Base-by-base conservation (phyloP, 1,140 invertebrate species). In the Mercenaria mercenaria region DNA sequence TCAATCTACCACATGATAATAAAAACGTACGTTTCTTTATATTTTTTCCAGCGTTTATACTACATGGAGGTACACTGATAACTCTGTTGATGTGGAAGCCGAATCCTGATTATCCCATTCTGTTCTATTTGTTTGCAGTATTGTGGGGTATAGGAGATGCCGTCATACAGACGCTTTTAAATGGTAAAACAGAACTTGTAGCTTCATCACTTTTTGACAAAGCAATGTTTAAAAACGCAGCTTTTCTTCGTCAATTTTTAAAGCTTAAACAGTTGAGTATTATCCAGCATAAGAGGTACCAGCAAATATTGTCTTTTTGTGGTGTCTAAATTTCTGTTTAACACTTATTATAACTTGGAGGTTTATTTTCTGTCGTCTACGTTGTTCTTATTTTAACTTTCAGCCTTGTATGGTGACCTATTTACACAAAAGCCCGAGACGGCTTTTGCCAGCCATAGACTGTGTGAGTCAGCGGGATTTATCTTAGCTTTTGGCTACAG, bases 81-180 rank as follows among this genome's bases (percentile, higher is more conserved):
- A 47, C 84, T 0, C 72, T 92, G 3, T 69, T 91, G 26, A 26
- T 98, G 87, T 99, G 98, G 98, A 97, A 96, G 82, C 98, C 98
- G 0, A 97, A 97, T 94, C 98, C 98, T 0, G 97, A 97, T 18
- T 97, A 97, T 61, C 97, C 97, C 0, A 96, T 97, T n/a, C 96
- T 98, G 1, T 99, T 99, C 96, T 99, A 98, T 96, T 97, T 98
- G n/a, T 97, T 99, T 64, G 98, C 98, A 1, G 98, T 98, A 0
- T 96, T 99, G 0, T 99, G 98, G 99, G 99, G 99, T 37, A 97
- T 99, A 43, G 98, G 98, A 0, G 99, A 99, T 94, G 98, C 98
- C 4, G 98, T 99, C 0, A 99, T 98, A 98, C 98, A 99, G 95
- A 99, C 99, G 0, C 98, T 99, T 96, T 97, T 99, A 52, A 99